Conservation (phyloP, 2,888 invertebrate species). For the Serrognathus titanus region DNA sequence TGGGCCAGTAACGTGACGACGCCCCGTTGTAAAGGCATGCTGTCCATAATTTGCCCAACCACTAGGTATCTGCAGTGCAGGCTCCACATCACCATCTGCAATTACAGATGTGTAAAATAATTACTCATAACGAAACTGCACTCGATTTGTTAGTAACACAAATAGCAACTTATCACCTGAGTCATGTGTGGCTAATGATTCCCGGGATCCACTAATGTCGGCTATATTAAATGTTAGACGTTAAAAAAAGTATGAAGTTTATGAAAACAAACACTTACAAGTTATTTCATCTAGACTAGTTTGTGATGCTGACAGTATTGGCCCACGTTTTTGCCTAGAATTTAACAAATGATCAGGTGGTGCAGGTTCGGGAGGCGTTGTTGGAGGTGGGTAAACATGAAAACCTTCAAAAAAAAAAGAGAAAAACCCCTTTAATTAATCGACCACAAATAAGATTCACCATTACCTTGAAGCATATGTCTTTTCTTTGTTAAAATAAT, state of each 20-base stretch:
- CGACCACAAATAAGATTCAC: not conserved
- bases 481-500: conserved; percentile 36
- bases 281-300: conserved; percentile 66
- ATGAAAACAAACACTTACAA: conserved; percentile 48
- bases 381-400: conserved; percentile 79
- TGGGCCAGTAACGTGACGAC: conserved; percentile 57
- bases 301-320: conserved; percentile 54
- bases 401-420: conserved; percentile 59
- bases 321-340: conserved; percentile 50
- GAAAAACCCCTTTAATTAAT: conserved; percentile 3
- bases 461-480: conserved; percentile 31
- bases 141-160: conserved; percentile 12
- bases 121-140: not conserved
- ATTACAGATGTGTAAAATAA: not conserved
- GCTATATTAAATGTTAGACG: conserved; percentile 47
- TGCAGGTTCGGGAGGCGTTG: conserved; percentile 81
- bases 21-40: conserved; percentile 69
- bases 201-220: conserved; percentile 77
- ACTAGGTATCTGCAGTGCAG: conserved; percentile 45
- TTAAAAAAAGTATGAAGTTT: not conserved
- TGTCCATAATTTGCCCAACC: conserved; percentile 65
- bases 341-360: conserved; percentile 66
- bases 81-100: conserved; percentile 43
- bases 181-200: conserved; percentile 75
- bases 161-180: conserved; percentile 58